These are phyloP conservation scores for Coboldia fuscipes DNA, from an alignment of 1,140 invertebrate genomes.

Conservation along the genomic window DNA sequence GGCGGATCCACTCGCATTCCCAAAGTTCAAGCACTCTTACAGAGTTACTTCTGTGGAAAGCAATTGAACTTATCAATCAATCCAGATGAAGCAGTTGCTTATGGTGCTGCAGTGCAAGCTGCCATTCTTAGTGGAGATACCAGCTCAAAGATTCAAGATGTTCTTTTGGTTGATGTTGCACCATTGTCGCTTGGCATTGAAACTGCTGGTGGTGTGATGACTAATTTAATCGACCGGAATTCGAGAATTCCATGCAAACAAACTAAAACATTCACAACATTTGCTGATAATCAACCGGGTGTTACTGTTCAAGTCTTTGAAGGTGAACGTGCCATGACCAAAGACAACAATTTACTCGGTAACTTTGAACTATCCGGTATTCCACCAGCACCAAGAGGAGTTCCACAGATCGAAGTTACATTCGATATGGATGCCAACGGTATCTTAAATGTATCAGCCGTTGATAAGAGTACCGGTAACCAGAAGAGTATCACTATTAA, in stretches of 20 bases:
- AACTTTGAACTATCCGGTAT: slow-evolving; percentile 56
- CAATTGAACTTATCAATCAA: slow-evolving; percentile 47
- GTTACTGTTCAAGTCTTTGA: slow-evolving; percentile 55
- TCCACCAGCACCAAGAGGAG: slow-evolving; percentile 37
- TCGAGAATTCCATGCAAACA: slow-evolving; percentile 45
- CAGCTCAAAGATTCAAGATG: slow-evolving; percentile 51
- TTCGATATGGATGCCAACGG: slow-evolving; percentile 68
- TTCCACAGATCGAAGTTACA: slow-evolving; percentile 36
- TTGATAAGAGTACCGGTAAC: slow-evolving; percentile 53
- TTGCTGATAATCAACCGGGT: slow-evolving; percentile 44
- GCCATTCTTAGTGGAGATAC: slow-evolving; percentile 44
- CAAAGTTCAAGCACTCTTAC: slow-evolving; percentile 38
- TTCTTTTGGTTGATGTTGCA: slow-evolving; percentile 47
- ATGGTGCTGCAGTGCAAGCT: slow-evolving; percentile 55
- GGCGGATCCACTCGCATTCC: slow-evolving; percentile 42
- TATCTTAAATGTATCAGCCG: slow-evolving; percentile 57
- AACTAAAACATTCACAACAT: slow-evolving; percentile 39
- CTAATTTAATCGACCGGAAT: slow-evolving; percentile 40
- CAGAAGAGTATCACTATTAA: slow-evolving; percentile 66
- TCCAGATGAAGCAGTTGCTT: slow-evolving; percentile 58
- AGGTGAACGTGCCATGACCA: slow-evolving; percentile 54
- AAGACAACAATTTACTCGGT: slow-evolving; percentile 58
- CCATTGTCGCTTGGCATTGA: slow-evolving; percentile 49
- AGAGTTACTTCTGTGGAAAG: slow-evolving; percentile 42
- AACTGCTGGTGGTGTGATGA: slow-evolving; percentile 44